phyloP scores from a whole-genome alignment of 2,113 vertebrate species.

The Tichodroma muraria region DNA sequence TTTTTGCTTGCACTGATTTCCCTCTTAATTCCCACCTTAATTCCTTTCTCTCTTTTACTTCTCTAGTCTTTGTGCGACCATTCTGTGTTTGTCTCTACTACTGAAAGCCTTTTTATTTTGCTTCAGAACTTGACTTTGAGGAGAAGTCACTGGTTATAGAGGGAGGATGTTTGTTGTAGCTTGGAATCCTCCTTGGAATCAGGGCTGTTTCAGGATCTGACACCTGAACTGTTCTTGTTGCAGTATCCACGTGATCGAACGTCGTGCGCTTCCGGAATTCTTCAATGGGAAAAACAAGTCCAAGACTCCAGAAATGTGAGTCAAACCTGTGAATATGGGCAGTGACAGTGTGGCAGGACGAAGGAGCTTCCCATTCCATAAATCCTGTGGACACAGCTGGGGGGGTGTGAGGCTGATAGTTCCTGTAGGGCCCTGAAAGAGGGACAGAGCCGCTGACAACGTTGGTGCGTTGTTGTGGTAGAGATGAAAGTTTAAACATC shows the following conservation, averaged over 20 bases:
- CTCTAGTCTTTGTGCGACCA: too few species aligned
- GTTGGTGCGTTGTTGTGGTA: fast-evolving
- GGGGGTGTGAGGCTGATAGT: fast-evolving
- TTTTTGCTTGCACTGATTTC: neutral
- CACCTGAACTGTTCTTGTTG: neutral
- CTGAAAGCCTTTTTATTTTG: neutral
- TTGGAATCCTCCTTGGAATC: neutral
- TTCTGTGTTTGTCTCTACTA: neutral
- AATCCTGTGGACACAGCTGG: too few species aligned
- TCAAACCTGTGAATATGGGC: neutral
- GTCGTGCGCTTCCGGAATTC: conserved; percentile 90
- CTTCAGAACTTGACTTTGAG: neutral
- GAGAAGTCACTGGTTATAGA: neutral
- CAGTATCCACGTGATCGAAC: conserved; percentile 94
- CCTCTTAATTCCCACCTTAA: neutral
- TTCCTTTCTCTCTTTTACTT: neutral
- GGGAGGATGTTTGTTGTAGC: neutral
- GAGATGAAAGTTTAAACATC: neutral
- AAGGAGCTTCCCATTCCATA: neutral
- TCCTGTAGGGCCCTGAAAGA: neutral
- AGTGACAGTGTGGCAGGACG: fast-evolving
- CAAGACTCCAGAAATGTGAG: conserved; percentile 98
- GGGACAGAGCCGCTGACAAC: fast-evolving
- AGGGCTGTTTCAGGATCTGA: neutral
- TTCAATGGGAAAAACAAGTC: conserved; percentile 98